phyloP scores from a whole-genome alignment of 2,113 vertebrate genomes.

The Macrotus californicus region DNA sequence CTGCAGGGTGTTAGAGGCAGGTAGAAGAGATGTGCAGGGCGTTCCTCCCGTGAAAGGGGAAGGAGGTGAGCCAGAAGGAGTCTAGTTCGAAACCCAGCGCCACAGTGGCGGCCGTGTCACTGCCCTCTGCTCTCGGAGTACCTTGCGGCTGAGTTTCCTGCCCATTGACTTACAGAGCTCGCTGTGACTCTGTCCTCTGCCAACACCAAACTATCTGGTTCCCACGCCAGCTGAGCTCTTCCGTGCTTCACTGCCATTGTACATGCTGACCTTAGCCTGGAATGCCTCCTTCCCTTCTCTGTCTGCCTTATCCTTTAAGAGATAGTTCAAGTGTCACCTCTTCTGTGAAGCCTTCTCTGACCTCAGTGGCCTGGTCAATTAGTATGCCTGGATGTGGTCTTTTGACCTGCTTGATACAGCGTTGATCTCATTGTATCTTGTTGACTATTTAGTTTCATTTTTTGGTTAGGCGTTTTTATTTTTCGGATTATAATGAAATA shows the following conservation, averaged over 20 bases:
- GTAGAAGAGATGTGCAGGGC: not conserved
- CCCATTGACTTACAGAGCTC: not conserved
- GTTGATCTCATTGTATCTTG: not conserved
- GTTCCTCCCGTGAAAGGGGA: not conserved
- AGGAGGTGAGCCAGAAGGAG: not conserved
- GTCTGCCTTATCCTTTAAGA: not conserved
- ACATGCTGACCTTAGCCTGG: not conserved
- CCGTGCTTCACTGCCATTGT: not conserved
- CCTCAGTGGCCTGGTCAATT: not conserved
- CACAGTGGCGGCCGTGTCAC: not conserved
- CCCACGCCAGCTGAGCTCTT: not conserved
- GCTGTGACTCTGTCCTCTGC: not conserved
- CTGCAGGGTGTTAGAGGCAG: not conserved
- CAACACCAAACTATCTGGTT: not conserved
- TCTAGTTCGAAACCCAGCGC: not conserved
- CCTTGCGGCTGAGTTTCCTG: not conserved
- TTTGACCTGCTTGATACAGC: not conserved
- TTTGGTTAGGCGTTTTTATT: not conserved
- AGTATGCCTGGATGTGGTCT: not conserved
- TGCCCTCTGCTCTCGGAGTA: not conserved
- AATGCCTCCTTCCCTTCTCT: not conserved
- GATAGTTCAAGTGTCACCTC: not conserved
- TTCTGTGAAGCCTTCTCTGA: not conserved
- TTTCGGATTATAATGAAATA: slow-evolving; percentile 14
- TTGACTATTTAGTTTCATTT: not conserved